These are phyloP conservation scores for Sardina pilchardus DNA, from an alignment of 2,113 vertebrate genomes.

Conservation along the genomic window DNA sequence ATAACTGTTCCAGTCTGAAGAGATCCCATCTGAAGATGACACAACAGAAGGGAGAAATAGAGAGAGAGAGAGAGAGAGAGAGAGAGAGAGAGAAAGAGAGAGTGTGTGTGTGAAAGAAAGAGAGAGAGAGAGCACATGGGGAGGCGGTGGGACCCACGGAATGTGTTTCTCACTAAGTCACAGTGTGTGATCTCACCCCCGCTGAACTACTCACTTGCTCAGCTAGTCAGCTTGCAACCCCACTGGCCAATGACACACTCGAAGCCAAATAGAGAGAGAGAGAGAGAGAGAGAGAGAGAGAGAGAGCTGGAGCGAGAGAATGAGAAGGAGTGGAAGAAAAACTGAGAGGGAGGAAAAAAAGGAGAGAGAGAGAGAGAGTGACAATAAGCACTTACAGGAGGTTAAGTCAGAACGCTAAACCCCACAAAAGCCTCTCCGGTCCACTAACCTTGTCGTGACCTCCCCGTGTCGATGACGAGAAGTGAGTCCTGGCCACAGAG, in stretches of 20 bases:
- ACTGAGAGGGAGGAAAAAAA: background rate
- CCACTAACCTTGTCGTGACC: background rate
- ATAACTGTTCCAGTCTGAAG: slow-evolving; percentile 10
- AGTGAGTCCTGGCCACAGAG: background rate
- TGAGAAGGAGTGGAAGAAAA: background rate
- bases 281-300: background rate
- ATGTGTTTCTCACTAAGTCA: slow-evolving; percentile 20
- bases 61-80: background rate
- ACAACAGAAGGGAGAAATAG: background rate
- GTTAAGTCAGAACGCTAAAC: background rate
- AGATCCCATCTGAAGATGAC: slow-evolving; percentile 7
- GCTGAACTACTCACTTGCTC: background rate
- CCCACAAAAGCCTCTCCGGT: background rate
- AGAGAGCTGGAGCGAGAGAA: background rate
- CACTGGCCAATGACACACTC: background rate
- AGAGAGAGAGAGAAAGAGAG: background rate
- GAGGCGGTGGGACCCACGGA: background rate
- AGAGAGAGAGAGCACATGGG: background rate
- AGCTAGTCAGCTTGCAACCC: background rate
- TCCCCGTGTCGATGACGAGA: background rate
- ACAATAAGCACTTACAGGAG: background rate
- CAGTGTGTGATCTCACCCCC: slow-evolving; percentile 15
- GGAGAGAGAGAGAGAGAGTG: background rate
- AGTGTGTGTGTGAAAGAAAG: background rate
- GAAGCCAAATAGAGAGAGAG: background rate